Evolutionary conservation across 2,888 invertebrate species (phyloP), one percentile per base, ranked within the genome.

Genomic region (Formica aserva): DNA sequence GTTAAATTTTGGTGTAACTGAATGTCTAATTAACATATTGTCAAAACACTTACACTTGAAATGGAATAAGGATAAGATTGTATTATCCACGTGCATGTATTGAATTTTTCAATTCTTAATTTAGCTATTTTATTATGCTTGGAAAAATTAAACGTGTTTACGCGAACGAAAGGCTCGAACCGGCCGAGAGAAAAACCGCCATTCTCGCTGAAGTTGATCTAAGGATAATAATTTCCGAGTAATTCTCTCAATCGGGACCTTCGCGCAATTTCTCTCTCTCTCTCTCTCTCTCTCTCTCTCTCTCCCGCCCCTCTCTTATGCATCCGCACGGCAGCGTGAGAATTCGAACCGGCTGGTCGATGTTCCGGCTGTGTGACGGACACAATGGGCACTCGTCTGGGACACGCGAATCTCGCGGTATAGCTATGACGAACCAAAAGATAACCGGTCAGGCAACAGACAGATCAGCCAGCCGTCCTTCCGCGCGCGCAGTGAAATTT

Each of bases 401-500:
- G 52, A 32, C 69, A 69, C 71, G 35, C 35, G 78, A 72, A 78
- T 78, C 41, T 78, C 69, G 26, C 66, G 45, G 29, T 66, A 26
- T 55, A 55, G 67, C 38, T 41, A 13, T 48, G 32, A 57, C 55
- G 55, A 69, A 13, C 15, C 18, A n/a, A 55, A 15, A n/a, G 67
- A 15, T n/a, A 48, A 29, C 66, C 77, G 65, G 35, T 13, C 48
- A 3, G 52, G 38, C 26, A 62, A 48, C 62, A 22, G 22, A 13
- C 45, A 55, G 45, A 57, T 11, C 72, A 11, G 71, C 41, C 15
- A 66, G 41, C 32, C 41, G 87, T 84, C 85, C 88, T 89, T 81
- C 67, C 87, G 84, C 60, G 65, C 63, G 71, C 75, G 77, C 76
- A 84, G 86, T 89, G 90, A 91, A 91, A 91, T 91, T 91, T 86